Evolutionary conservation across 2,113 vertebrate species (phyloP).

Genomic region (Saccopteryx bilineata): DNA sequence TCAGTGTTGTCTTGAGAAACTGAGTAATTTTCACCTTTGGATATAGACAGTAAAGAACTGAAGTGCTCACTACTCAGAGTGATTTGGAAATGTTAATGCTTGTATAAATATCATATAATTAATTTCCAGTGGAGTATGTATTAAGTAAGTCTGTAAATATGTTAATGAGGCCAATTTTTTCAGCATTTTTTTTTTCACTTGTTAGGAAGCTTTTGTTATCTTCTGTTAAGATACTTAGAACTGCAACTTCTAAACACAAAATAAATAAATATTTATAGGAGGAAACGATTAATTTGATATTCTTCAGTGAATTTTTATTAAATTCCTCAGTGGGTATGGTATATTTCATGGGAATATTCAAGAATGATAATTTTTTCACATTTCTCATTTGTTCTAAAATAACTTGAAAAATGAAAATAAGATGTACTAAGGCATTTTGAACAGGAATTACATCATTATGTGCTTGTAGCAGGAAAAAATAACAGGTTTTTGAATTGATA

Average conservation of each 20-base stretch:
- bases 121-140: constrained; percentile 90
- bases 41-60: constrained; percentile 83
- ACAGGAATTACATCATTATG: constrained; percentile 57
- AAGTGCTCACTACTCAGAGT: constrained; percentile 83
- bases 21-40: constrained; percentile 78
- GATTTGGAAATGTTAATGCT: constrained; percentile 86
- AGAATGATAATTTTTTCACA: constrained; percentile 83
- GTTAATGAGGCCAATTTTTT: constrained; percentile 93
- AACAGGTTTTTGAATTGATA: constrained; percentile 56
- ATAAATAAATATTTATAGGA: constrained; percentile 93
- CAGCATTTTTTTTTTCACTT: constrained; percentile 94
- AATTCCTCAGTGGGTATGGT: constrained; percentile 79
- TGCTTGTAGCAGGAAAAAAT: constrained; percentile 50
- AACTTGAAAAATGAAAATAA: constrained; percentile 69
- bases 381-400: constrained; percentile 84
- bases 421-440: constrained; percentile 61
- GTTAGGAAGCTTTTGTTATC: constrained; percentile 92
- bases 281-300: constrained; percentile 89
- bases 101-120: constrained; percentile 90
- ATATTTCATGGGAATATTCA: constrained; percentile 84
- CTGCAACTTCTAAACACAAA: constrained; percentile 91
- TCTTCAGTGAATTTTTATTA: constrained; percentile 87
- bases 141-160: constrained; percentile 96
- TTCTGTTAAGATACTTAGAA: constrained; percentile 93
- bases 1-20: constrained; percentile 82